Conservation (phyloP, 1,140 invertebrate genomes). For the Harlomillsia oculata region DNA sequence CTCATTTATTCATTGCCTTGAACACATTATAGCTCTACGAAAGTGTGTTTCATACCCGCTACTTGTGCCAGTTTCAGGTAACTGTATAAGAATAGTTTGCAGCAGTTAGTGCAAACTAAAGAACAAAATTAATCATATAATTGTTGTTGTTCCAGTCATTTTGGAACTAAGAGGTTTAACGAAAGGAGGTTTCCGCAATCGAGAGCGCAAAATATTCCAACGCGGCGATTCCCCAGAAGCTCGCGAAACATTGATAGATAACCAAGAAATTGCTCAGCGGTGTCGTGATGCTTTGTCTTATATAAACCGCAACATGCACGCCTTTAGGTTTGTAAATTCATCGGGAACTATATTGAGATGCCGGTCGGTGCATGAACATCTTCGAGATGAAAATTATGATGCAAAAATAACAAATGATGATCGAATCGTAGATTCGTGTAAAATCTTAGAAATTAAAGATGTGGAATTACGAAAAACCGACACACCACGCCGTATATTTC, state of each 20-base stretch:
- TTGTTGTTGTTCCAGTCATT: slow-evolving; percentile 10
- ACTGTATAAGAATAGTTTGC: not conserved
- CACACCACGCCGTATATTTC: slow-evolving; percentile 15
- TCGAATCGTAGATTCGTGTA: slow-evolving; percentile 22
- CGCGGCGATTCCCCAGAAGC: not conserved
- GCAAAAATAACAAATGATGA: slow-evolving; percentile 16
- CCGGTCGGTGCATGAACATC: not conserved
- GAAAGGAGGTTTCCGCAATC: slow-evolving; percentile 18
- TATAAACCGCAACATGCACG: not conserved
- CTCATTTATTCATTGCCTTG: slow-evolving; percentile 13
- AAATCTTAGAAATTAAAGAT: slow-evolving; percentile 15
- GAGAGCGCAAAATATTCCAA: slow-evolving; percentile 7
- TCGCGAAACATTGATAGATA: not conserved
- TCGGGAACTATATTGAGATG: slow-evolving; percentile 1
- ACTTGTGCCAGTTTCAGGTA: slow-evolving; percentile 23
- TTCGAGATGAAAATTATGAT: slow-evolving; percentile 24
- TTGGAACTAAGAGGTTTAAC: slow-evolving; percentile 23
- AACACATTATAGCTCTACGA: not conserved
- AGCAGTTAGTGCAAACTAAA: no score
- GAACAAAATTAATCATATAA: not conserved
- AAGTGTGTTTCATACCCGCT: not conserved
- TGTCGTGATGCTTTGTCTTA: slow-evolving; percentile 7
- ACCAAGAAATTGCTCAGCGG: not conserved
- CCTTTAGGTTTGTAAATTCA: slow-evolving; percentile 11
- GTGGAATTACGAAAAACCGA: not conserved